These are phyloP conservation scores for Gadopsis bispinosus DNA, from an alignment of 2,797 vertebrate species.

Conservation along the genomic window DNA sequence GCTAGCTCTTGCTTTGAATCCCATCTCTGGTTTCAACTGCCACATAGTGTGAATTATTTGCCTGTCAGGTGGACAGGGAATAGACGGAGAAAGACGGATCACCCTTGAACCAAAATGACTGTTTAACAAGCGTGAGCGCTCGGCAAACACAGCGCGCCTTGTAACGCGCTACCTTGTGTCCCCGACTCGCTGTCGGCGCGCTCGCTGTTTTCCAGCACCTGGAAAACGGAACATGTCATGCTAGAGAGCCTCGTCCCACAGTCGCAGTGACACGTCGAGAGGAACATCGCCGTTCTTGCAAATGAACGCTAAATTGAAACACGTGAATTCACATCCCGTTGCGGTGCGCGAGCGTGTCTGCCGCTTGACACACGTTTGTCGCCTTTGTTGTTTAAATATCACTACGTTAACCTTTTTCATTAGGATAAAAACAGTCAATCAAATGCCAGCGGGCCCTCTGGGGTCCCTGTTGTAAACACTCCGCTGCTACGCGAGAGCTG, in stretches of 20 bases:
- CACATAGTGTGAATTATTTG: conserved; percentile 5
- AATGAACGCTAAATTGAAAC: conserved; percentile 3
- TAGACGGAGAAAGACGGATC: not conserved
- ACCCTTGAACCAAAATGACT: not conserved
- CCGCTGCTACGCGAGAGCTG: conserved; percentile 37
- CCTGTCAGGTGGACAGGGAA: not conserved
- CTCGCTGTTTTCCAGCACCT: not conserved
- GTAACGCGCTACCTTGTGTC: not conserved
- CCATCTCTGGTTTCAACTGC: not conserved
- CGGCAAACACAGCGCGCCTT: not conserved
- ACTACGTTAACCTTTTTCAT: conserved; percentile 65
- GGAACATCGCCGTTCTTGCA: not conserved
- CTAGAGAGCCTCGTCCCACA: not conserved
- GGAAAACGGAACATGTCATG: conserved; percentile 13
- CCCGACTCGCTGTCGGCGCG: not conserved
- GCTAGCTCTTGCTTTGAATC: not conserved
- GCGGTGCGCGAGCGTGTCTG: conserved; percentile 9
- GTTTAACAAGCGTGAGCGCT: not conserved
- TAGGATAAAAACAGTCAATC: conserved; percentile 61
- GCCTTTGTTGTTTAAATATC: conserved; percentile 56
- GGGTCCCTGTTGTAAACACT: conserved; percentile 56
- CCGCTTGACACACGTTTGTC: conserved; percentile 26
- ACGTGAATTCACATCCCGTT: conserved; percentile 14
- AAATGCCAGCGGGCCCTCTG: conserved; percentile 39
- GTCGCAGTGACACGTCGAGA: not conserved